These are phyloP conservation scores for Drosophila orosa DNA, from an alignment of 1,140 invertebrate genomes.

Conservation along the genomic window DNA sequence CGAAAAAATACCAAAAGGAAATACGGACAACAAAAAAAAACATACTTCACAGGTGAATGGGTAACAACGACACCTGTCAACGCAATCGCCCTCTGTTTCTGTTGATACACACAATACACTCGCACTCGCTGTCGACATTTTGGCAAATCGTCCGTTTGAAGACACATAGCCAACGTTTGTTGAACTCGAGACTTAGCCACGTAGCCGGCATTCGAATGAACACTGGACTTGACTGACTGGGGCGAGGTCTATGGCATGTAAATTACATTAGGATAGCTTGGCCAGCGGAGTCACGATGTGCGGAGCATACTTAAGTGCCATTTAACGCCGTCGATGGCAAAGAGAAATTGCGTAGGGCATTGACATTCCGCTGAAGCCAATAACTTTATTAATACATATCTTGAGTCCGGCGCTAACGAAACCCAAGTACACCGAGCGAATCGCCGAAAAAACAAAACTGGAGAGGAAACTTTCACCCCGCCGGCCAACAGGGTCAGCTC, in stretches of 20 bases:
- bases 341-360: conserved; percentile 80
- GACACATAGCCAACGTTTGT: conserved; percentile 55
- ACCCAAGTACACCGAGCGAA: background rate
- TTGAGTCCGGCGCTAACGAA: conserved; percentile 24
- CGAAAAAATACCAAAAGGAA: conserved; percentile 41
- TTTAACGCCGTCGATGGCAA: conserved; percentile 54
- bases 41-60: conserved; percentile 52
- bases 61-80: conserved; percentile 64
- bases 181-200: conserved; percentile 57
- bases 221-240: conserved; percentile 59
- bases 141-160: conserved; percentile 55
- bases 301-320: conserved; percentile 71
- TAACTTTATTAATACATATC: conserved; percentile 59
- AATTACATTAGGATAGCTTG: conserved; percentile 62
- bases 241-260: conserved; percentile 78
- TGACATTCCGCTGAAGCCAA: conserved; percentile 54
- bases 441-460: conserved; percentile 1
- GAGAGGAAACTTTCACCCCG: conserved; percentile 67
- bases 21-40: conserved; percentile 7
- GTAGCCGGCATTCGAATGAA: conserved; percentile 66
- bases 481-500: conserved; percentile 30
- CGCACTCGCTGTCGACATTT: conserved; percentile 30
- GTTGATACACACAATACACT: conserved; percentile 23
- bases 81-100: conserved; percentile 25
- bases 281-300: conserved; percentile 52